These are phyloP conservation scores for Prionailurus viverrinus DNA, from an alignment of 2,113 vertebrate species.

Conservation along the genomic window DNA sequence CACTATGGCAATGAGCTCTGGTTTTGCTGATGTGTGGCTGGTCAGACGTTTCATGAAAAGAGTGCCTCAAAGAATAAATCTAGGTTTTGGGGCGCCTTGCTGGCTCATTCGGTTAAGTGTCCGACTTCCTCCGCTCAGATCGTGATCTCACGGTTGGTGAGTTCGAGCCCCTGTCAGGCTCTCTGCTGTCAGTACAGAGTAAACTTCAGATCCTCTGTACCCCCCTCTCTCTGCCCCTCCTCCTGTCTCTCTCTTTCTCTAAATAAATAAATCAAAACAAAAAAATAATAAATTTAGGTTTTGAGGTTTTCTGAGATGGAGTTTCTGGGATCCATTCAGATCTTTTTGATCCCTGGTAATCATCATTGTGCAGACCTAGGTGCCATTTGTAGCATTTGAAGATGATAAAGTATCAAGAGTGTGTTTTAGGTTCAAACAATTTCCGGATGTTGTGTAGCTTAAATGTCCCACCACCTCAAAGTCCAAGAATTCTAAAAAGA, in stretches of 20 bases:
- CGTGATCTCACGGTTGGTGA: too few species aligned
- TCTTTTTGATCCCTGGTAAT: neutral
- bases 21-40: neutral
- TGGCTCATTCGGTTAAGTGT: too few species aligned
- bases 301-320: neutral
- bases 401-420: neutral
- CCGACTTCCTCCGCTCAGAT: too few species aligned
- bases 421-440: neutral
- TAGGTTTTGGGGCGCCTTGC: neutral
- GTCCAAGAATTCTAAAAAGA: neutral
- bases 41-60: neutral
- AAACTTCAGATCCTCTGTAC: too few species aligned
- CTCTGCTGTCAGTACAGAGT: too few species aligned
- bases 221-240: too few species aligned
- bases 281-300: slow-evolving; percentile 1
- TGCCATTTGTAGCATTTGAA: neutral
- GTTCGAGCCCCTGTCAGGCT: too few species aligned
- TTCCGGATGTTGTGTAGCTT: neutral
- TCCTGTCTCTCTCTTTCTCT: too few species aligned
- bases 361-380: neutral
- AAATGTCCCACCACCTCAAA: neutral
- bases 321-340: neutral
- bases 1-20: too few species aligned
- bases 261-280: too few species aligned
- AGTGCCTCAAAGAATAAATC: neutral